These are phyloP conservation scores for Ectemnius lituratus DNA, from an alignment of 2,888 invertebrate species.

Conservation along the genomic window DNA sequence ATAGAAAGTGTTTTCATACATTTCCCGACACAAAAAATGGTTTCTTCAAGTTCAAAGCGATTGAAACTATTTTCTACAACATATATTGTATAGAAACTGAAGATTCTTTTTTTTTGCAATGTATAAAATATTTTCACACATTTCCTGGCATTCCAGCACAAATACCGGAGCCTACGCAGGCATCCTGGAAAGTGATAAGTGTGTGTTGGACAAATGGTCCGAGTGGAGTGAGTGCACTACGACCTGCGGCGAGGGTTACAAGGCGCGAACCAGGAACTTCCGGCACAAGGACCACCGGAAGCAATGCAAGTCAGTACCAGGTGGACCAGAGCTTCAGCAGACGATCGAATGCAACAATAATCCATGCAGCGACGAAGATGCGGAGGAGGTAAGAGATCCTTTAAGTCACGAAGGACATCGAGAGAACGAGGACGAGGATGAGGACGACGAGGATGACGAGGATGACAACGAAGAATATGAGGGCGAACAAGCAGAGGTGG, in stretches of 20 bases:
- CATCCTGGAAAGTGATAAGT: constrained; percentile 77
- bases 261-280: constrained; percentile 88
- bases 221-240: constrained; percentile 91
- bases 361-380: constrained; percentile 64
- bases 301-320: constrained; percentile 61
- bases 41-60: too few relatives aligned
- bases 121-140: too few relatives aligned
- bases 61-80: too few relatives aligned
- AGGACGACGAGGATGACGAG: constrained; percentile 25
- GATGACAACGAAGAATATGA: constrained; percentile 47
- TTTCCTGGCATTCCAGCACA: constrained; percentile 14
- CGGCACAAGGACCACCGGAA: constrained; percentile 75
- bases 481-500: constrained; percentile 44
- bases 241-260: constrained; percentile 91
- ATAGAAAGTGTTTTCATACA: too few relatives aligned
- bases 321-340: constrained; percentile 64
- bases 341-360: constrained; percentile 66
- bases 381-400: constrained; percentile 56
- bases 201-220: constrained; percentile 87
- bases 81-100: too few relatives aligned
- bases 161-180: constrained; percentile 42
- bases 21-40: too few relatives aligned
- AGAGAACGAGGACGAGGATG: constrained; percentile 36
- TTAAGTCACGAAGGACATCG: constrained; percentile 36
- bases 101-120: too few relatives aligned